These are phyloP conservation scores for Misgurnus anguillicaudatus DNA, from an alignment of 2,113 vertebrate genomes.

Conservation along the genomic window DNA sequence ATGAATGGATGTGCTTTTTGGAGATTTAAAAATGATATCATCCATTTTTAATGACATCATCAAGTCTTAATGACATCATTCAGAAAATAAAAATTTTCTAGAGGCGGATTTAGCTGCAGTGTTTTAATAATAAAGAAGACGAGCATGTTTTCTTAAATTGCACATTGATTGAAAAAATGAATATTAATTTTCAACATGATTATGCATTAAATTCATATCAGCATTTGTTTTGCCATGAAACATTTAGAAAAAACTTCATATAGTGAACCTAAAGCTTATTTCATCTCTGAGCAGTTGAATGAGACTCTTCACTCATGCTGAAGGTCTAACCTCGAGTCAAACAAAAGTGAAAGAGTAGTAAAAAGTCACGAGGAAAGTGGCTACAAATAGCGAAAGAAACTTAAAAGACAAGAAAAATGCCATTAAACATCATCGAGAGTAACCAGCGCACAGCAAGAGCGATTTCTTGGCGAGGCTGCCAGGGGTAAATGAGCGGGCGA, in stretches of 20 bases:
- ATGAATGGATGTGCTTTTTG: too few relatives aligned
- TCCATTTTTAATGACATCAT: too few relatives aligned
- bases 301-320: conserved; percentile 6
- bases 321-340: background rate
- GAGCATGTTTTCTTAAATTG: too few relatives aligned
- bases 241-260: conserved; percentile 7
- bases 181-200: too few relatives aligned
- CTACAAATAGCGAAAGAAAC: background rate
- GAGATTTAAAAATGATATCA: too few relatives aligned
- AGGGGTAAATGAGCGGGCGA: conserved; percentile 23
- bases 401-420: background rate
- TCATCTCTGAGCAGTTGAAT: conserved; percentile 18
- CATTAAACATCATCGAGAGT: conserved; percentile 4
- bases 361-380: background rate
- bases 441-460: background rate
- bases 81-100: too few relatives aligned
- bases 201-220: too few relatives aligned
- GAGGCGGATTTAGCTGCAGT: too few relatives aligned
- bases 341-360: conserved; percentile 2
- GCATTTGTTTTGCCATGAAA: background rate
- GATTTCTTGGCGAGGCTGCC: background rate
- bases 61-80: too few relatives aligned
- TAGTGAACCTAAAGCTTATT: conserved; percentile 20
- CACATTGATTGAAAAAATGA: too few relatives aligned
- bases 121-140: too few relatives aligned